These are phyloP conservation scores for Pristionchus mayeri DNA, from an alignment of 2,888 invertebrate genomes.

Conservation along the genomic window DNA sequence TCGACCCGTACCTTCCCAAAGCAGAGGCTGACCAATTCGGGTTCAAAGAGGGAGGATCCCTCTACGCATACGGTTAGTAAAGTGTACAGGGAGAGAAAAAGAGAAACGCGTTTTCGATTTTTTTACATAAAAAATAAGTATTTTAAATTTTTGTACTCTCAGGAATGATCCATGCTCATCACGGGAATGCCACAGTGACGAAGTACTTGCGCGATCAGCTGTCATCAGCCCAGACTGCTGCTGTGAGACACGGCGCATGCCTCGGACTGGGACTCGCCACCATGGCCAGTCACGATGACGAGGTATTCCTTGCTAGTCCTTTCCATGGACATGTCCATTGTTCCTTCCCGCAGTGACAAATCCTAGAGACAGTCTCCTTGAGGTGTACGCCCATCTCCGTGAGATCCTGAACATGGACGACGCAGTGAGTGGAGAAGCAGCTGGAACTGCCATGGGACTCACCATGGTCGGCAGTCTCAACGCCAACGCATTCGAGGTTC, in stretches of 20 bases:
- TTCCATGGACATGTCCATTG: neutral
- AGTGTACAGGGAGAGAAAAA: neutral
- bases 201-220: slow-evolving; percentile 95
- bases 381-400: slow-evolving; percentile 95
- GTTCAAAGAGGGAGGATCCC: slow-evolving; percentile 80
- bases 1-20: slow-evolving; percentile 98
- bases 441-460: slow-evolving; percentile 98
- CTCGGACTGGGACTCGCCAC: slow-evolving; percentile 96
- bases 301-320: no score
- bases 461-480: slow-evolving; percentile 97
- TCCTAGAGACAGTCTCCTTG: slow-evolving; percentile 77
- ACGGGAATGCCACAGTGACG: slow-evolving; percentile 89
- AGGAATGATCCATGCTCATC: slow-evolving; percentile 98
- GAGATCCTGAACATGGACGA: slow-evolving; percentile 98
- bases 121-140: neutral
- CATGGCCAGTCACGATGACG: slow-evolving; percentile 91
- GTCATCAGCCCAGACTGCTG: slow-evolving; percentile 88
- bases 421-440: slow-evolving; percentile 94
- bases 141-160: neutral
- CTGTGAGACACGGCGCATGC: slow-evolving; percentile 91
- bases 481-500: slow-evolving; percentile 80
- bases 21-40: slow-evolving; percentile 84
- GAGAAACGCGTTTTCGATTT: neutral
- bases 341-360: no score
- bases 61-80: slow-evolving; percentile 85